Conservation (phyloP, 2,797 vertebrate species). For the Anas georgica region DNA sequence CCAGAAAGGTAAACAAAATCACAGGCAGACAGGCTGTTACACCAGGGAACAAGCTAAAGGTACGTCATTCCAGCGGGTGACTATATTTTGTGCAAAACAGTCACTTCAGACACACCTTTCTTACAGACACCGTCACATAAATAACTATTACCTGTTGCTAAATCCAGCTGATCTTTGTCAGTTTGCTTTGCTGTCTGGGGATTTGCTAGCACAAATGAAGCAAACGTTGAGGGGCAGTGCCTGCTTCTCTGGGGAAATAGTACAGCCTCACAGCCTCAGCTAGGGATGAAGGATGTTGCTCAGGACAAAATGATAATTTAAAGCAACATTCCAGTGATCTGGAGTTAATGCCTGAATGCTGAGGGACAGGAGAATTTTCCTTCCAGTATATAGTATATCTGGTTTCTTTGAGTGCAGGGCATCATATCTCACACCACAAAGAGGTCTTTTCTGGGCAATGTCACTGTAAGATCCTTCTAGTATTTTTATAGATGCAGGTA, state of each 20-base stretch:
- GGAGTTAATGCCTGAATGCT: not conserved
- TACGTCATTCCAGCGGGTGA: rapidly evolving
- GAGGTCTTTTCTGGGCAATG: not conserved
- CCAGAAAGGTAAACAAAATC: not conserved
- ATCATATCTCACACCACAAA: not conserved
- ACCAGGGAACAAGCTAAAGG: not conserved
- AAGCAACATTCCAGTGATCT: not conserved
- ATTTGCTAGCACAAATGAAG: constrained; percentile 4
- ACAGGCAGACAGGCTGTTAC: not conserved
- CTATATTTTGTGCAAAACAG: not conserved
- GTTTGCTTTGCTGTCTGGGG: not conserved
- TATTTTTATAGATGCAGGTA: not conserved
- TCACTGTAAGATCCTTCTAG: not conserved
- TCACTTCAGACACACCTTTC: not conserved
- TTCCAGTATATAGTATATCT: not conserved
- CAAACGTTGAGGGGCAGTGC: not conserved
- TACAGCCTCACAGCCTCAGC: not conserved
- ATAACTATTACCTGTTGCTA: not conserved
- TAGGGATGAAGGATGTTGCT: not conserved
- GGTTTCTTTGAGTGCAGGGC: not conserved
- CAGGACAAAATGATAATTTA: constrained; percentile 3
- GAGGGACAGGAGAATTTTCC: not conserved
- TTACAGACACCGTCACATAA: not conserved
- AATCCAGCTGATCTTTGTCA: constrained; percentile 10
- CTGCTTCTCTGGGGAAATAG: not conserved